These are phyloP conservation scores for Crotalus horridus DNA, from an alignment of 2,113 vertebrate genomes.

Conservation along the genomic window DNA sequence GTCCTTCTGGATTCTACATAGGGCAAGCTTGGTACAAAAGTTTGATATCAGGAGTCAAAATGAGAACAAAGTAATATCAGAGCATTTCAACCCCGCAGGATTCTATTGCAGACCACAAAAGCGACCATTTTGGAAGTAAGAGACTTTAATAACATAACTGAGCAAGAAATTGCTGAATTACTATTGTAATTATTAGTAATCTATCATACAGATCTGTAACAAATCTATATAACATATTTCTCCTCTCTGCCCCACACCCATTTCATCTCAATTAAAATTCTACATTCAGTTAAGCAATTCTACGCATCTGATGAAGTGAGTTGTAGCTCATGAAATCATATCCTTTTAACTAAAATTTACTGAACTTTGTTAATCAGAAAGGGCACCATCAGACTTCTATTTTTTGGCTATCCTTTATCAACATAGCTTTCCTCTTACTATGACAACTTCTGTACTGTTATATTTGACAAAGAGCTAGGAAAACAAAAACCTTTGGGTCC, in stretches of 20 bases:
- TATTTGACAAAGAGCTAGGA: background rate
- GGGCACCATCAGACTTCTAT: too few relatives aligned
- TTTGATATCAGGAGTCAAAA: background rate
- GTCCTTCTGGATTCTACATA: background rate
- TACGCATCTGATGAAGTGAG: background rate
- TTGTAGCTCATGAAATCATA: background rate
- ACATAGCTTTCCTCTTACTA: background rate
- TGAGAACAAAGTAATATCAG: background rate
- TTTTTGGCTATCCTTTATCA: background rate
- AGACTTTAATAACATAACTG: background rate
- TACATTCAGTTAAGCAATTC: background rate
- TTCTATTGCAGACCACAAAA: background rate
- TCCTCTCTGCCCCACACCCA: background rate
- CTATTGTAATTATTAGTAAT: background rate
- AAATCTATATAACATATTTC: background rate
- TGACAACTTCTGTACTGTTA: background rate
- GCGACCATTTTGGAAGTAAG: background rate
- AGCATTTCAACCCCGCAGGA: background rate
- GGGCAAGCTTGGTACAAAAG: background rate
- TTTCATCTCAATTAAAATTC: background rate
- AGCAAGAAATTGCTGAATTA: background rate
- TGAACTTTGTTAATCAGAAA: too few relatives aligned
- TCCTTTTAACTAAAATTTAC: background rate
- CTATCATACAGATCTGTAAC: background rate
- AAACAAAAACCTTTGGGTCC: constrained; percentile 83